phyloP scores from a whole-genome alignment of 2,113 vertebrate species.

The Lagopus muta region DNA sequence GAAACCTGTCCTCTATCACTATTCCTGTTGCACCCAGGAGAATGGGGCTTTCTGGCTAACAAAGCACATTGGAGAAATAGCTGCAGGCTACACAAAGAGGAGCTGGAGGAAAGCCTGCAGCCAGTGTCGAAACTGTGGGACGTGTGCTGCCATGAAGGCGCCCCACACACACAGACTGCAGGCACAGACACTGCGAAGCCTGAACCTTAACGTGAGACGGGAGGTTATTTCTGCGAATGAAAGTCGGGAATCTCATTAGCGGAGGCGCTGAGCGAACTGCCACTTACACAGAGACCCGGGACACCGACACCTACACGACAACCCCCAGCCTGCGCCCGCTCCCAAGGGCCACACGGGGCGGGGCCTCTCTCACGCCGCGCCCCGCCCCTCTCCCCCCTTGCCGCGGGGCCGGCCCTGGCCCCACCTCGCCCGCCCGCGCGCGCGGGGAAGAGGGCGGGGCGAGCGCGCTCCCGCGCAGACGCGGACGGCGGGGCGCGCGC shows the following conservation, averaged over 20 bases:
- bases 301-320: too few species aligned
- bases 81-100: neutral
- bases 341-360: neutral
- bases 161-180: too few species aligned
- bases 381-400: neutral
- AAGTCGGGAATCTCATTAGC: conserved; percentile 23
- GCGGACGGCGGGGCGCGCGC: neutral
- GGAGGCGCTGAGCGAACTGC: neutral
- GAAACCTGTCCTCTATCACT: neutral
- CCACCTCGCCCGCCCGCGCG: neutral
- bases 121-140: neutral
- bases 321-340: too few species aligned
- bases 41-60: neutral
- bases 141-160: neutral
- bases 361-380: neutral
- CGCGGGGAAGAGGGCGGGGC: neutral
- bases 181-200: neutral
- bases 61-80: neutral
- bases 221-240: neutral
- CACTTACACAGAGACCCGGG: too few species aligned
- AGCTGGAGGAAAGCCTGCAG: neutral
- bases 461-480: neutral
- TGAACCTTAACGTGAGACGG: neutral
- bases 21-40: neutral
- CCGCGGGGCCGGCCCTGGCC: neutral